A percentile compares a stretch with the other conserved stretches of the same genome.
These are phyloP conservation scores for Struthidea cinerea DNA, from an alignment of 2,113 vertebrate genomes.

Conservation along the genomic window DNA sequence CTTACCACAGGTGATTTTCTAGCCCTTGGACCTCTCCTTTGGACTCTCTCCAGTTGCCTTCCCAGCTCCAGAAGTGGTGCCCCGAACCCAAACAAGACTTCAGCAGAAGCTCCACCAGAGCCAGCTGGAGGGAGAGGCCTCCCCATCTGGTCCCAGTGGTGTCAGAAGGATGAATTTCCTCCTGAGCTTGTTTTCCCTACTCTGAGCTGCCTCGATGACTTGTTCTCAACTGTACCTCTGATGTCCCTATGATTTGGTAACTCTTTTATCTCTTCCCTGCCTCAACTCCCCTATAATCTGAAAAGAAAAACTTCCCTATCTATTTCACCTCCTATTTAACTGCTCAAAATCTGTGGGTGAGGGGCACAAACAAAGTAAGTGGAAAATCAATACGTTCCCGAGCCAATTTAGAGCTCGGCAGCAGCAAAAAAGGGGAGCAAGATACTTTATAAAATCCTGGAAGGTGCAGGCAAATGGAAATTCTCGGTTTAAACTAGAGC, in stretches of 20 bases:
- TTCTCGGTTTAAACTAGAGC: not conserved
- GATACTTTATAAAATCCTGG: not conserved
- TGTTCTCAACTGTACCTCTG: not conserved
- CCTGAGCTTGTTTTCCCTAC: not conserved
- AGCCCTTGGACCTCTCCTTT: not conserved
- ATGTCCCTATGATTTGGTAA: slow-evolving; percentile 24
- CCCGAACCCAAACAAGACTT: not conserved
- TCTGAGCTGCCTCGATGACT: not conserved
- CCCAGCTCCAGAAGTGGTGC: not conserved
- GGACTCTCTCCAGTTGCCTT: not conserved
- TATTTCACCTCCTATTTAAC: not conserved
- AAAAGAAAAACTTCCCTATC: not conserved
- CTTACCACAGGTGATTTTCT: not conserved
- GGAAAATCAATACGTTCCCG: not conserved
- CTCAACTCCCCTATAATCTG: not conserved
- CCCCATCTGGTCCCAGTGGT: not conserved
- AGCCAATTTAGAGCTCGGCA: not conserved
- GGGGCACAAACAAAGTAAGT: not conserved
- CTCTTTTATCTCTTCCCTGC: not conserved
- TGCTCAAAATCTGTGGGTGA: not conserved
- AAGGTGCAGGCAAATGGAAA: not conserved
- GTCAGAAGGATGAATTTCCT: not conserved
- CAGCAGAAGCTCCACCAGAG: not conserved
- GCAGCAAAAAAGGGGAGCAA: not conserved
- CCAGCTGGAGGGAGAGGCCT: not conserved